Percentiles rank a stretch among this genome's conserved stretches.
Conservation (phyloP, 2,113 vertebrate genomes). For the Elaphurus davidianus region DNA sequence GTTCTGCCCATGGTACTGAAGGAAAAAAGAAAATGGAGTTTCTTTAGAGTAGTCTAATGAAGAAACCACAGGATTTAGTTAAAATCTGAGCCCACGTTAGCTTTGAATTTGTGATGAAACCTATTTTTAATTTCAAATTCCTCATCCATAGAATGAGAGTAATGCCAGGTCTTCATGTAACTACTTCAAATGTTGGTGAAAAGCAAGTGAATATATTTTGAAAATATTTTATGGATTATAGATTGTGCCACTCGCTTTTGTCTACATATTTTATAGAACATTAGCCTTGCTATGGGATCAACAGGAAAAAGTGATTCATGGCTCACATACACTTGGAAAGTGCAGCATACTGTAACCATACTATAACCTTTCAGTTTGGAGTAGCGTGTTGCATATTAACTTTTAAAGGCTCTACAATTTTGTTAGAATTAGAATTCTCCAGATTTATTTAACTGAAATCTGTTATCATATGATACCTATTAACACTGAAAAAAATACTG, state of each 20-base stretch:
- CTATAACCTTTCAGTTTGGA: neutral
- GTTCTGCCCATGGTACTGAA: neutral
- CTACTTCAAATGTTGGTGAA: neutral
- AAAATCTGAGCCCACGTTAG: neutral
- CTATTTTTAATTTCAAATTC: neutral
- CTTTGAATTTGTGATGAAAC: neutral
- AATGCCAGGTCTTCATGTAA: neutral
- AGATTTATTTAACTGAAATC: neutral
- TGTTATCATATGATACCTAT: neutral
- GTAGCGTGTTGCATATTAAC: neutral
- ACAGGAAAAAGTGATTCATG: neutral
- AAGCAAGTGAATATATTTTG: neutral
- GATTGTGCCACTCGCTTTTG: neutral
- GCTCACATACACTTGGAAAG: neutral
- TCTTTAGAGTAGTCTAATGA: neutral
- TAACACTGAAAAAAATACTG: neutral
- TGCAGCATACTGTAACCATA: neutral
- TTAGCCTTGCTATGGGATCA: neutral
- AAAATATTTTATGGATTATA: neutral
- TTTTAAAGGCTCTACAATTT: neutral
- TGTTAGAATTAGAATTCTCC: neutral
- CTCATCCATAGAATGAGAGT: neutral
- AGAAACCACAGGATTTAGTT: neutral
- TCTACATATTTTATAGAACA: neutral
- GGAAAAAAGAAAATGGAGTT: neutral